Evolutionary conservation across 2,888 invertebrate species (phyloP).

Genomic region (Aspidiotus destructor): DNA sequence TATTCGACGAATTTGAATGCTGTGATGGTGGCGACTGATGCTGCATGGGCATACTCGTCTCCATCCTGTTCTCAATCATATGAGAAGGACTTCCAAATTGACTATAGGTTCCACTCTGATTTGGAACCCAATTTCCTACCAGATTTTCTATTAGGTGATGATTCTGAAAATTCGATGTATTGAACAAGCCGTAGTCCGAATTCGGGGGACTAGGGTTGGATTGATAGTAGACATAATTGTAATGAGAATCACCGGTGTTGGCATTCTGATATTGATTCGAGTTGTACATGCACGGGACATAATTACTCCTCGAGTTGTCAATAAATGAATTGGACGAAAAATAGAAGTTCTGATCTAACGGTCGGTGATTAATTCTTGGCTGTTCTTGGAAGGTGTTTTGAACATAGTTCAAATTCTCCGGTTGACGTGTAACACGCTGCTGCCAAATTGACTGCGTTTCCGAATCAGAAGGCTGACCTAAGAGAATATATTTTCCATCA

Average conservation of each 20-base stretch:
- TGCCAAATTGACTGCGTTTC: conserved; percentile 34
- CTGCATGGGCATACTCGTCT: conserved; percentile 36
- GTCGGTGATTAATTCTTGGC: conserved; percentile 9
- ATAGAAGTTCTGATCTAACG: conserved; percentile 21
- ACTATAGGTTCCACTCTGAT: conserved; percentile 61
- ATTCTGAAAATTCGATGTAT: conserved; percentile 33
- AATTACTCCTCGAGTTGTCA: conserved; percentile 19
- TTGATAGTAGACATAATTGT: conserved; percentile 38
- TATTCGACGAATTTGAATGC: conserved; percentile 18
- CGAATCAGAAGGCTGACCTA: conserved; percentile 43
- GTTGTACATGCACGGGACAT: conserved; percentile 24
- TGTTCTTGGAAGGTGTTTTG: conserved; percentile 27
- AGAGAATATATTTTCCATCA: conserved; percentile 50
- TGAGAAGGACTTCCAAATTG: conserved; percentile 50
- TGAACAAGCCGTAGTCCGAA: conserved; percentile 43
- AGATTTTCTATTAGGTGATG: conserved; percentile 58
- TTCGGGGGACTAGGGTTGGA: conserved; percentile 36
- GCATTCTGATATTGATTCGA: conserved; percentile 29
- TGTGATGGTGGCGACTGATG: conserved; percentile 40
- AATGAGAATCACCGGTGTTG: conserved; percentile 27
- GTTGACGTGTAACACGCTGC: conserved; percentile 30
- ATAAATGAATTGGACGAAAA: conserved; percentile 25
- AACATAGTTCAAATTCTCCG: conserved; percentile 27
- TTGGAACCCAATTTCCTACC: conserved; percentile 62
- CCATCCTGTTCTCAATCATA: conserved; percentile 15